Evolutionary conservation across 1,140 invertebrate species (phyloP).

Genomic region (Theocolax elegans): DNA sequence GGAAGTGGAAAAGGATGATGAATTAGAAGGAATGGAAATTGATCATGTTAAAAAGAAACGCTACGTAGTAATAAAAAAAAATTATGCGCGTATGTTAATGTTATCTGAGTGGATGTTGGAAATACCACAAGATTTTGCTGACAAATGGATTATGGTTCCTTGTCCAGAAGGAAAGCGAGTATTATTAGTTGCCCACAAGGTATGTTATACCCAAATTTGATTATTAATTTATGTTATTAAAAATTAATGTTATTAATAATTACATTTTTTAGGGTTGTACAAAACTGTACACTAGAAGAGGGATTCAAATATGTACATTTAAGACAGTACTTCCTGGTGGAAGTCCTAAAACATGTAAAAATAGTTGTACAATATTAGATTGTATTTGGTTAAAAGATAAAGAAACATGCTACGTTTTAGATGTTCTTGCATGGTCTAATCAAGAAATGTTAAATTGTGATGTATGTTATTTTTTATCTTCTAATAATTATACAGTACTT

Average conservation of each 20-base stretch:
- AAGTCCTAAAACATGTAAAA: slow-evolving; percentile 55
- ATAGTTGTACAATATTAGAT: slow-evolving; percentile 77
- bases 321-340: slow-evolving; percentile 83
- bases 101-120: slow-evolving; percentile 93
- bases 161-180: slow-evolving; percentile 85
- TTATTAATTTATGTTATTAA: slow-evolving; percentile 10
- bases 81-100: slow-evolving; percentile 72
- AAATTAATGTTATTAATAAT: too few species aligned
- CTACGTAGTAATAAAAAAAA: slow-evolving; percentile 43
- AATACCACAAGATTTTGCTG: slow-evolving; percentile 80
- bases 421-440: slow-evolving; percentile 85
- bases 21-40: slow-evolving; percentile 57
- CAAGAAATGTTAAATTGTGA: slow-evolving; percentile 82
- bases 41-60: slow-evolving; percentile 38
- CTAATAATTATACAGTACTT: background rate
- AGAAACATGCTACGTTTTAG: slow-evolving; percentile 81
- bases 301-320: slow-evolving; percentile 71
- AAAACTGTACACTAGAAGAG: slow-evolving; percentile 77
- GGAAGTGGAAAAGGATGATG: slow-evolving; percentile 51
- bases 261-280: slow-evolving; percentile 81
- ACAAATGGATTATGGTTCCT: slow-evolving; percentile 84
- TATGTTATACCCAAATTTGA: slow-evolving; percentile 54
- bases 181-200: slow-evolving; percentile 80
- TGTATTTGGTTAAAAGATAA: slow-evolving; percentile 77
- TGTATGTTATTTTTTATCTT: slow-evolving; percentile 64